Evolutionary conservation across 2,113 vertebrate species (phyloP).

Genomic region (Apeltes quadracus): DNA sequence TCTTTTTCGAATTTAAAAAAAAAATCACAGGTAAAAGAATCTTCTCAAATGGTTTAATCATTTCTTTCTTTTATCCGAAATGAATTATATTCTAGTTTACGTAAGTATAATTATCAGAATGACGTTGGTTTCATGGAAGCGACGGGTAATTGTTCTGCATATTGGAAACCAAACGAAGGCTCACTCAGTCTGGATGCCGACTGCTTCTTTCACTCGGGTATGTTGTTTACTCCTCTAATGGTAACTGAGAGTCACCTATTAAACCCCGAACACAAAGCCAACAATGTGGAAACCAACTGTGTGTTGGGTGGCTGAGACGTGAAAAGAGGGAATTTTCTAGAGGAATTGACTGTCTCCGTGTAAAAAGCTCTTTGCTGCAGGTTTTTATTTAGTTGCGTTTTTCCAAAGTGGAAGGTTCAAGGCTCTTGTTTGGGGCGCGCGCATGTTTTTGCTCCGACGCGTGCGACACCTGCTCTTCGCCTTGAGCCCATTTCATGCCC

Average conservation of each 20-base stretch:
- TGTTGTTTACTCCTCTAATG: constrained; percentile 27
- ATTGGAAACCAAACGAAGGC: constrained; percentile 11
- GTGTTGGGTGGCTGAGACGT: constrained; percentile 11
- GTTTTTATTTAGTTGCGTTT: not conserved
- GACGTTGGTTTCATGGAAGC: not conserved
- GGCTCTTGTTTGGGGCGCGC: constrained; percentile 45
- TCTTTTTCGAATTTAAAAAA: not conserved
- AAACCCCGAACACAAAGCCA: not conserved
- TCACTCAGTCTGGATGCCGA: constrained; percentile 1
- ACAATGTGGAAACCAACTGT: constrained; percentile 3
- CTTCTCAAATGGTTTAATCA: too few species aligned
- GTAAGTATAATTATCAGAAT: constrained; percentile 7
- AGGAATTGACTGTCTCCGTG: constrained; percentile 23
- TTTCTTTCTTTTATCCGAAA: too few species aligned
- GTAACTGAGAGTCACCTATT: constrained; percentile 16
- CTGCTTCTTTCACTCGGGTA: constrained; percentile 3
- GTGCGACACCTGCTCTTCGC: constrained; percentile 49
- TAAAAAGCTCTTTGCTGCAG: constrained; percentile 34
- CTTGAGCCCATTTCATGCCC: constrained; percentile 63
- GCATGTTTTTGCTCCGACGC: constrained; percentile 36
- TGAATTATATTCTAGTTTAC: not conserved
- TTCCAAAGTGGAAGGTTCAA: constrained; percentile 22
- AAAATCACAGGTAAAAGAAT: too few species aligned
- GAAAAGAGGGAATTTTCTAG: constrained; percentile 28
- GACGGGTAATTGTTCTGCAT: not conserved